Evolutionary conservation across 2,888 invertebrate species (phyloP), one percentile per base, ranked within the genome.

Genomic region (Erebia palarica): DNA sequence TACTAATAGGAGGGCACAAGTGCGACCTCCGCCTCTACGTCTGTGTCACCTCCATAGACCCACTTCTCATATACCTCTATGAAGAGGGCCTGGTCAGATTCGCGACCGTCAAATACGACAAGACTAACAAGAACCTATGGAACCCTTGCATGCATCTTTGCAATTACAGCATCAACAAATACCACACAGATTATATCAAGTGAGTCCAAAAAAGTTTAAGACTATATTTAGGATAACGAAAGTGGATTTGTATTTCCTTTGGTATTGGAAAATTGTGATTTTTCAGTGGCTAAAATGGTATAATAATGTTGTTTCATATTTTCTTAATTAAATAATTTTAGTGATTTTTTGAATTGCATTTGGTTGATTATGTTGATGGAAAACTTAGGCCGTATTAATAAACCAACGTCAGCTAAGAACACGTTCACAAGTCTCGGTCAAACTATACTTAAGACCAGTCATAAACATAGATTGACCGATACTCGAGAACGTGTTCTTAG

Each of bases 111-210:
- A 98, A 98, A 84, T 99, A 98, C 87, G 97, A 98, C 83, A 95
- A 97, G 81, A 97, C 96, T 78, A 96, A 97, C 79, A 98, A 98
- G 85, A 98, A 98, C 82, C 94, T 99, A 14, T 98, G 98, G 96
- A 98, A 98, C 89, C 98, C 97, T 0, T 98, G 97, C 90, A 98
- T 99, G 97, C 99, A 99, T 90, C 95, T 99, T 16, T 99, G 99
- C 84, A 99, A 99, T 91, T 99, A 99, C 90, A 98, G 98, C 91
- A 98, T 99, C 84, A 99, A 99, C 90, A 99, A 99, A 90, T 98
- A 98, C 85, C 99, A 97, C 88, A 97, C 97, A 71, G 97, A 98
- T 91, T 99, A 99, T 89, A 96, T 99, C 81, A 97, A 97, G 97
- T 98, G 91, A 94, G 96, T 94, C 1, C 16, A 9, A 1, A 53